phyloP scores from a whole-genome alignment of 2,797 vertebrate genomes.

The Sebastes goodei region DNA sequence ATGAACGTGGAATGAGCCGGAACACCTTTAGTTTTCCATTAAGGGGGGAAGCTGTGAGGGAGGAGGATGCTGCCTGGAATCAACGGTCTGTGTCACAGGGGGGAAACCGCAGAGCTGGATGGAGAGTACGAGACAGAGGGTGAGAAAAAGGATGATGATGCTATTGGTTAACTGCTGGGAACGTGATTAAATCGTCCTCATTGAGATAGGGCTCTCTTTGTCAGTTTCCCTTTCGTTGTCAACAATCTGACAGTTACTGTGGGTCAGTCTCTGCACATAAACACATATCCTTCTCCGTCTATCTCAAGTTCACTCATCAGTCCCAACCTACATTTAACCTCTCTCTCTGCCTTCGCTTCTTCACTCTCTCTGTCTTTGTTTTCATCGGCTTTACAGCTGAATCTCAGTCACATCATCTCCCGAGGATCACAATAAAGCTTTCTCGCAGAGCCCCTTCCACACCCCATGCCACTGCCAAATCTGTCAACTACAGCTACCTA shows the following conservation, averaged over 20 bases:
- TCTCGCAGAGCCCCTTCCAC: conserved; percentile 1
- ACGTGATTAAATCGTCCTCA: conserved; percentile 60
- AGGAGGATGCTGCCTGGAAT: conserved; percentile 43
- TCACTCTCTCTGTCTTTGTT: conserved; percentile 18
- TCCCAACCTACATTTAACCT: conserved; percentile 41
- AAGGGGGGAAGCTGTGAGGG: conserved; percentile 30
- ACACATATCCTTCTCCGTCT: conserved; percentile 2
- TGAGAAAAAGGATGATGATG: conserved; percentile 47
- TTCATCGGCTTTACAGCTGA: conserved; percentile 27
- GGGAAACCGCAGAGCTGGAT: conserved; percentile 41
- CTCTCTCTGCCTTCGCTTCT: not conserved
- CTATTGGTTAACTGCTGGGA: conserved; percentile 62
- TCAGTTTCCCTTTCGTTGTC: conserved; percentile 32
- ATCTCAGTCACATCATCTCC: conserved; percentile 43
- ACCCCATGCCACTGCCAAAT: conserved; percentile 21
- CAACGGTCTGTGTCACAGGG: conserved; percentile 47
- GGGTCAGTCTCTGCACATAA: conserved; percentile 13
- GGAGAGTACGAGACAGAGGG: conserved; percentile 26
- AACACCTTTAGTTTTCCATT: conserved; percentile 76
- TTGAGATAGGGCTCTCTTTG: conserved; percentile 40
- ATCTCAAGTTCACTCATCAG: conserved; percentile 4
- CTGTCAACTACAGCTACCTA: conserved; percentile 29
- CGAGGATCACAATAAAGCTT: conserved; percentile 53
- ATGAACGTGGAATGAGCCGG: conserved; percentile 63
- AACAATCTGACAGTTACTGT: conserved; percentile 14